Percentiles rank a stretch among this genome's conserved stretches.
Evolutionary conservation across 2,113 vertebrate genomes (phyloP).

Genomic region (Argyrosomus japonicus): DNA sequence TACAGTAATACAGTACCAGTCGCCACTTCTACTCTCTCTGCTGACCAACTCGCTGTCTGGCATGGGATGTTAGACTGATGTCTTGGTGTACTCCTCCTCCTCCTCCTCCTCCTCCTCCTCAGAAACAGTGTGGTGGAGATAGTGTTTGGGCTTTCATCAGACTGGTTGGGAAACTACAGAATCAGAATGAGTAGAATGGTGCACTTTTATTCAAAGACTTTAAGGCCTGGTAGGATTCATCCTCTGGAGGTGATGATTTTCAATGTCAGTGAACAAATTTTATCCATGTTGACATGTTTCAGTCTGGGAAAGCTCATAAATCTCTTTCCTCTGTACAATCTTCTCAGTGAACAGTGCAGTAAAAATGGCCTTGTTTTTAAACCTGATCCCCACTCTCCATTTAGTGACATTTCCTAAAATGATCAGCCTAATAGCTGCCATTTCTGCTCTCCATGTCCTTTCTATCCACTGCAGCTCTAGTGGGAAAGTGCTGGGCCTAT

Average conservation of each 20-base stretch:
- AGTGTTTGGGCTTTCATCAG: background rate
- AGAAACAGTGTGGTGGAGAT: slow-evolving; percentile 15
- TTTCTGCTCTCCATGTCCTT: background rate
- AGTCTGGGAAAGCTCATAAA: no score
- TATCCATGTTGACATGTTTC: no score
- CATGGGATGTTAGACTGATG: slow-evolving; percentile 27
- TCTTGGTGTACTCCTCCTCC: slow-evolving; percentile 32
- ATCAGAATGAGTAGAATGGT: slow-evolving; percentile 9
- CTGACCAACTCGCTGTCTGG: slow-evolving; percentile 17
- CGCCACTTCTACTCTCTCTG: background rate
- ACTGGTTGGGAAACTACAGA: background rate
- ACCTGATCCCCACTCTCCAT: background rate
- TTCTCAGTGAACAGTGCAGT: background rate
- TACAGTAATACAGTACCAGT: slow-evolving; percentile 19
- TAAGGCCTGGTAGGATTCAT: no score
- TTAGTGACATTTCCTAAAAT: background rate
- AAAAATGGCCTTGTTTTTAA: background rate
- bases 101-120: background rate
- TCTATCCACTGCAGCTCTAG: slow-evolving; percentile 40
- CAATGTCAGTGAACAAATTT: no score
- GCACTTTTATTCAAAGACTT: background rate
- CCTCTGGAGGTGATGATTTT: no score
- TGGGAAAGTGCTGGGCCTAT: slow-evolving; percentile 18
- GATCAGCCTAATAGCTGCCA: background rate
- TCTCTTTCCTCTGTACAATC: no score